These are phyloP conservation scores for Carposina sasakii DNA, from an alignment of 1,140 invertebrate species.

Conservation along the genomic window DNA sequence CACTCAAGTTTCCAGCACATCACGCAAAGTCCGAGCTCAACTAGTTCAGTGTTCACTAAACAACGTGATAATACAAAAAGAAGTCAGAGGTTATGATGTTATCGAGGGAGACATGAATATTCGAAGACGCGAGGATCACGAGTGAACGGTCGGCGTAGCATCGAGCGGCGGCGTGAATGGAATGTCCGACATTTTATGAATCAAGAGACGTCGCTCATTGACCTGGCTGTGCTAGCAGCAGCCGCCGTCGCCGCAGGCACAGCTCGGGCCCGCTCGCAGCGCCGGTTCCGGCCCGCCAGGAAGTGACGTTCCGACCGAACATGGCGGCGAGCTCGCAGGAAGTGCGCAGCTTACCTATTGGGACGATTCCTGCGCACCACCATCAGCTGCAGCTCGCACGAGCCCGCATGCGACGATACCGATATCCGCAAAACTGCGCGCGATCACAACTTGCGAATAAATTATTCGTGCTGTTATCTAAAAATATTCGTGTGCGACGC, in stretches of 20 bases:
- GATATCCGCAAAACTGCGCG: slow-evolving; percentile 59
- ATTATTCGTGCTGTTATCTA: slow-evolving; percentile 69
- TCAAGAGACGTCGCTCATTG: slow-evolving; percentile 67
- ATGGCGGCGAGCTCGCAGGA: slow-evolving; percentile 68
- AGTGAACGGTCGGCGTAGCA: slow-evolving; percentile 66
- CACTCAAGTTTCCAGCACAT: slow-evolving; percentile 56
- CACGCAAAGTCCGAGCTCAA: slow-evolving; percentile 50
- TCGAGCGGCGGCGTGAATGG: slow-evolving; percentile 68
- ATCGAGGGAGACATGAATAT: slow-evolving; percentile 70
- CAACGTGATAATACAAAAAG: slow-evolving; percentile 68
- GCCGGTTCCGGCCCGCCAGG: slow-evolving; percentile 55
- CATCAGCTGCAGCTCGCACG: slow-evolving; percentile 29
- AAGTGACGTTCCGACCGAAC: slow-evolving; percentile 65
- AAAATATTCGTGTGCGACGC: slow-evolving; percentile 67
- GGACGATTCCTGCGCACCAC: slow-evolving; percentile 46
- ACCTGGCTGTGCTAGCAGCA: slow-evolving; percentile 33
- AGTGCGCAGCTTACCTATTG: slow-evolving; percentile 71
- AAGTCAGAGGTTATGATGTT: slow-evolving; percentile 70
- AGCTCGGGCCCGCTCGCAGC: slow-evolving; percentile 28
- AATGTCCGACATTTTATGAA: slow-evolving; percentile 71
- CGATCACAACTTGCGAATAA: slow-evolving; percentile 65
- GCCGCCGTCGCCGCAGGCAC: slow-evolving; percentile 21
- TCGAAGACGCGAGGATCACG: slow-evolving; percentile 69
- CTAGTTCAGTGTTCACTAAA: slow-evolving; percentile 56
- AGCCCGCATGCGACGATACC: slow-evolving; percentile 50